Evolutionary conservation across 2,797 vertebrate species (phyloP), one percentile per base, ranked within the genome.

Genomic region (Sebastes diploproa): DNA sequence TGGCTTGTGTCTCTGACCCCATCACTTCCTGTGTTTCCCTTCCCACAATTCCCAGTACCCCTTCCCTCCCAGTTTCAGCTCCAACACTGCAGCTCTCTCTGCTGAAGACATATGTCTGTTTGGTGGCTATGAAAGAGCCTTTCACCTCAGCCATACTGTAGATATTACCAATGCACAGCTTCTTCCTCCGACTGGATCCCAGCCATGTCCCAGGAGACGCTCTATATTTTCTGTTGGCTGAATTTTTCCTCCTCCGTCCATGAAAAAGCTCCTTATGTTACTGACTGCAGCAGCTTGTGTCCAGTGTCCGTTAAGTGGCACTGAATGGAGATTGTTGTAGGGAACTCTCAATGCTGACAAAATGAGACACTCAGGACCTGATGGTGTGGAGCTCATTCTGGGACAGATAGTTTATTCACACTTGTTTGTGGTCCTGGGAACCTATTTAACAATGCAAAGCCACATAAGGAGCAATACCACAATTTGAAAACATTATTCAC

Each of bases 191-290:
- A 29, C 52, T 72, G 42, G 75, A 78, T 81, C 78, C 72, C 12
- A 56, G 63, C 20, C 3, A 29, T 14, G 54, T 78, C 80, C 64
- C 86, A 16, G 58, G 68, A 77, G 82, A 81, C 54, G 0, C 34
- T 34, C 50, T 34, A 11, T 34, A 11, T 54, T 78, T 81, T 81
- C 63, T 83, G 60, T 50, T 5, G 25, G 46, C 72, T 77, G 46
- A 32, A 22, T 12, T 66, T 70, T 70, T 58, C 52, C 56, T 34
- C 42, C 66, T 42, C 5, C 1, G 1, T 14, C 58, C 50, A 72
- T 92, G 85, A 93, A 92, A 85, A 83, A 85, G 52, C 30, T 1
- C 75, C 54, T 80, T 89, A 46, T 89, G 82, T 55, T n/a, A 42
- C 12, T 42, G 13, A 68, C 55, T 46, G 73, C 71, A 63, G 59